Percentiles rank a stretch among this genome's conserved stretches.
phyloP scores from a whole-genome alignment of 2,113 vertebrate species.

The Malaclemys terrapin region DNA sequence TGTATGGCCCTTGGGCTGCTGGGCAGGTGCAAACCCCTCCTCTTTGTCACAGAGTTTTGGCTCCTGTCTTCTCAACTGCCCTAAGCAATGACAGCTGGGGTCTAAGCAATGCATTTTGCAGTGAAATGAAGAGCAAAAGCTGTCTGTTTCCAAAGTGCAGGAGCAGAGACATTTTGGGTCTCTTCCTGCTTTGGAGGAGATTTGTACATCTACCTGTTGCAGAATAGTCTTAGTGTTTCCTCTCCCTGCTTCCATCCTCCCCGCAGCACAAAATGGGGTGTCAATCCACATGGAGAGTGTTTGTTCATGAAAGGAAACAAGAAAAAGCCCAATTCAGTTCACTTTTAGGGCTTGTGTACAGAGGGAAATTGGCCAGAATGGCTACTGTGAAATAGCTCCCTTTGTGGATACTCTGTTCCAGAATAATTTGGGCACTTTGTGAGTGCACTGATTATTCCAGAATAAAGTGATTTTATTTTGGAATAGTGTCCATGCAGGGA shows the following conservation, averaged over 20 bases:
- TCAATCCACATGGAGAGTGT: constrained; percentile 53
- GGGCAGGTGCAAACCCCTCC: not conserved
- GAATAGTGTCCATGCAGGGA: constrained; percentile 35
- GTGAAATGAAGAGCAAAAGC: constrained; percentile 45
- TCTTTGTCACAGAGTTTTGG: not conserved
- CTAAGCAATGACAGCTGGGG: not conserved
- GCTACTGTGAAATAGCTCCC: not conserved
- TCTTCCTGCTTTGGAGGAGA: constrained; percentile 57
- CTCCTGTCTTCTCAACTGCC: constrained; percentile 17
- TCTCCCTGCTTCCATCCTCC: constrained; percentile 65
- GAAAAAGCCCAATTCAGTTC: constrained; percentile 54
- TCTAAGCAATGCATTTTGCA: not conserved
- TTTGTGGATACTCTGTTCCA: constrained; percentile 55
- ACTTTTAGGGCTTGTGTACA: constrained; percentile 61
- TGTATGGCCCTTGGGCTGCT: not conserved
- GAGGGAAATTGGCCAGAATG: constrained; percentile 52
- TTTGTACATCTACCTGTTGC: constrained; percentile 61
- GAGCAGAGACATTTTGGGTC: constrained; percentile 49
- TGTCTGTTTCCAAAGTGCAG: constrained; percentile 26
- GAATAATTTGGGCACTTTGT: not conserved
- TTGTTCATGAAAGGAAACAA: constrained; percentile 67
- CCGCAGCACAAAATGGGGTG: constrained; percentile 34
- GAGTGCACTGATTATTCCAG: not conserved
- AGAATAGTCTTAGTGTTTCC: constrained; percentile 56
- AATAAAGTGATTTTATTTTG: constrained; percentile 48